Conservation (phyloP, 1,140 invertebrate genomes). For the Chironomus striatipennis region DNA sequence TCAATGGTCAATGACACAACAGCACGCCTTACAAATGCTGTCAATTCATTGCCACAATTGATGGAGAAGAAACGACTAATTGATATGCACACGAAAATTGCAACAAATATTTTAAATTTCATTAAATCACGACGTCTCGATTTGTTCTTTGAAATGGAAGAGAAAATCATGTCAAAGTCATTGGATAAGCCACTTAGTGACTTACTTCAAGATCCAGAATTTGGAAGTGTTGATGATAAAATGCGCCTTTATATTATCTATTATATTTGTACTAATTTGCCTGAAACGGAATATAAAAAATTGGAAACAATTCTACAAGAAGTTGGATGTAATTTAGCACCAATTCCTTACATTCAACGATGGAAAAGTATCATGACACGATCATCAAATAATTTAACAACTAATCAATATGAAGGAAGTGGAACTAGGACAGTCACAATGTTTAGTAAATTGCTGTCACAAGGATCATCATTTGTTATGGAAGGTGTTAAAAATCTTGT, state of each 20-base stretch:
- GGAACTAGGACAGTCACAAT: slow-evolving; percentile 95
- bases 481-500: slow-evolving; percentile 99
- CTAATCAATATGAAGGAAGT: slow-evolving; percentile 79
- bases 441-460: slow-evolving; percentile 96
- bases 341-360: slow-evolving; percentile 77
- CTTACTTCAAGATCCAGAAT: slow-evolving; percentile 73
- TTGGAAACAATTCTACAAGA: slow-evolving; percentile 67
- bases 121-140: slow-evolving; percentile 90
- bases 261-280: slow-evolving; percentile 75
- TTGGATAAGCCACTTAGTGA: slow-evolving; percentile 70
- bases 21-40: slow-evolving; percentile 84
- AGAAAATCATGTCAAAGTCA: slow-evolving; percentile 88
- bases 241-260: slow-evolving; percentile 92
- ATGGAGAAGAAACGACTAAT: slow-evolving; percentile 95
- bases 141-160: slow-evolving; percentile 94
- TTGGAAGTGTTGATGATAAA: slow-evolving; percentile 86
- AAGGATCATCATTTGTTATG: slow-evolving; percentile 98
- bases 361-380: slow-evolving; percentile 56
- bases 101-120: slow-evolving; percentile 84
- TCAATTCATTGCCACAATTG: slow-evolving; percentile 90
- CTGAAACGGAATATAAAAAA: slow-evolving; percentile 74
- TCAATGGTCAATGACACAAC: slow-evolving; percentile 90
- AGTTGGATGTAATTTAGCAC: slow-evolving; percentile 76
- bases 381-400: slow-evolving; percentile 34
- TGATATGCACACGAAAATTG: slow-evolving; percentile 97